Evolutionary conservation across 2,113 vertebrate genomes (phyloP).

Genomic region (Chamaetylas fuelleborni): DNA sequence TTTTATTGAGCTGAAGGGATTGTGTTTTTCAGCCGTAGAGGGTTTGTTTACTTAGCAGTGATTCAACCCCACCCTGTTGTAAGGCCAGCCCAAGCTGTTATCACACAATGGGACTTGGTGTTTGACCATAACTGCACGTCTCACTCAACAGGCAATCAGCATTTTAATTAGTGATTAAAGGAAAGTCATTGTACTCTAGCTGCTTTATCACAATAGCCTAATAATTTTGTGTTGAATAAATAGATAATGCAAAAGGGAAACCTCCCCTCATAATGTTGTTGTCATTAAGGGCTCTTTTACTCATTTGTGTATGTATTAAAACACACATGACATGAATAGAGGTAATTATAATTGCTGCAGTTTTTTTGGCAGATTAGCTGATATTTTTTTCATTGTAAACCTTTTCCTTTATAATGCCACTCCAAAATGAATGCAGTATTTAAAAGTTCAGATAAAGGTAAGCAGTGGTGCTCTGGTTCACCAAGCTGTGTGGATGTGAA

Average conservation of each 20-base stretch:
- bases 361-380: conserved; percentile 57
- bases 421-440: conserved; percentile 65
- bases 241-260: conserved; percentile 82
- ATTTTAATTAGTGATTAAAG: conserved; percentile 86
- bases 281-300: conserved; percentile 75
- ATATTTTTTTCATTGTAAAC: conserved; percentile 61
- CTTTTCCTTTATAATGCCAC: conserved; percentile 68
- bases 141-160: conserved; percentile 85
- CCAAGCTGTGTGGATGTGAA: conserved; percentile 66
- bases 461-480: conserved; percentile 52
- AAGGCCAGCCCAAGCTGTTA: conserved; percentile 79
- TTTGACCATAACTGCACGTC: conserved; percentile 81
- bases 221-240: conserved; percentile 85
- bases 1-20: conserved; percentile 68
- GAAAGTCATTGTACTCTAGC: conserved; percentile 81
- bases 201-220: conserved; percentile 85
- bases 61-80: conserved; percentile 74
- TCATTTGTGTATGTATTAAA: conserved; percentile 76
- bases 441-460: conserved; percentile 76
- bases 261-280: conserved; percentile 78
- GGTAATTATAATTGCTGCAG: conserved; percentile 75
- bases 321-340: conserved; percentile 71
- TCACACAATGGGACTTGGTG: conserved; percentile 77
- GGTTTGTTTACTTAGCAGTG: conserved; percentile 66
- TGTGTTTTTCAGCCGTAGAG: conserved; percentile 66